Base-by-base conservation (phyloP, 2,888 invertebrate genomes). In the Branchellion lobata region DNA sequence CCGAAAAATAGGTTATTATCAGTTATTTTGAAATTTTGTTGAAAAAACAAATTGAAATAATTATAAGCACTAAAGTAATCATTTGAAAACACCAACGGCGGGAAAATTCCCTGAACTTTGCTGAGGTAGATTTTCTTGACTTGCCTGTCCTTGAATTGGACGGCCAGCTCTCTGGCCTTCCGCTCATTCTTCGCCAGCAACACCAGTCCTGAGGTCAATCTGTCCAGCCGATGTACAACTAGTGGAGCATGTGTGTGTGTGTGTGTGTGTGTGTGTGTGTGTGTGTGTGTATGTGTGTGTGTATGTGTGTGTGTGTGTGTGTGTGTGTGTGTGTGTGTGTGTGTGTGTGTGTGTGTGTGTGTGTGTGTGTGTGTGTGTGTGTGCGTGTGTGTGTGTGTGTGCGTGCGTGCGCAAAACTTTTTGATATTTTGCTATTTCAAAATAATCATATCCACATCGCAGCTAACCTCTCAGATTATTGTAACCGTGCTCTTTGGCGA, bases 401-500 rank as follows among this genome's bases (percentile, higher is more conserved):
- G 40, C 40, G 40, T 40, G 40, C 14, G 40, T 40, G 40, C n/a
- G n/a, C n/a, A n/a, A n/a, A n/a, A n/a, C n/a, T n/a, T n/a, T n/a
- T n/a, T n/a, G n/a, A n/a, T n/a, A n/a, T n/a, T n/a, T n/a, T n/a
- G n/a, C n/a, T n/a, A n/a, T n/a, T n/a, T n/a, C n/a, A n/a, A n/a
- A n/a, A n/a, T n/a, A n/a, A n/a, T n/a, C n/a, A n/a, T n/a, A n/a
- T 57, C 61, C 3, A 14, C 61, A 57, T 57, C 61, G 21, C 21
- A 2, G 27, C 74, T 61, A 31, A 82, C 82, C 65, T 71, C 81
- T 78, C n/a, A 82, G 73, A 68, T 81, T 81, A 18, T 94, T 94
- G 89, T 95, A 90, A 89, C 94, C 94, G 88, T 95, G 93, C 88
- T 98, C 96, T 89, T 96, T 96, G 84, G 95, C 95, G 85, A 99